Conservation (phyloP, 2,797 vertebrate species). For the Spatula clypeata region DNA sequence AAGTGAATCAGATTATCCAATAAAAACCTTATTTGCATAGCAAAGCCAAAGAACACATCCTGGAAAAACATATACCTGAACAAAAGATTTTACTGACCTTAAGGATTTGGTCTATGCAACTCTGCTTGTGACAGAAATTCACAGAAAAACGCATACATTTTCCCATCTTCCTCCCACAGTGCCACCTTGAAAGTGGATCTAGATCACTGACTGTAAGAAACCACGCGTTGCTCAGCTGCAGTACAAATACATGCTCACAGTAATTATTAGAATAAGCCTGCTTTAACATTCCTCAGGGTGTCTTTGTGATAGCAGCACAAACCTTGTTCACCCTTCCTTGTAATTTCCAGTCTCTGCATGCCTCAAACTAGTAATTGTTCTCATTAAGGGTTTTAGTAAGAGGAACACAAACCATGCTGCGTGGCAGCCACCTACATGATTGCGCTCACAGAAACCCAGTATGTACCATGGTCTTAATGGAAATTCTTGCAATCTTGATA, state of each 20-base stretch:
- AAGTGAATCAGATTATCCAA: background rate
- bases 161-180: background rate
- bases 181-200: background rate
- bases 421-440: constrained; percentile 20
- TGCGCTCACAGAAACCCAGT: background rate
- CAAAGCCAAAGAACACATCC: background rate
- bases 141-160: background rate
- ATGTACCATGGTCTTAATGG: background rate
- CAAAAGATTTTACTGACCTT: background rate
- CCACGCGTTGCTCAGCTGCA: background rate
- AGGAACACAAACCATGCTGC: constrained; percentile 5
- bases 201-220: background rate
- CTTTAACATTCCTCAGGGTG: constrained; percentile 1
- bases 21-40: background rate
- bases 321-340: background rate
- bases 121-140: background rate
- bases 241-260: background rate
- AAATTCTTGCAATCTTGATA: background rate
- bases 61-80: background rate
- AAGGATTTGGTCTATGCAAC: background rate
- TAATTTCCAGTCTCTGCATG: constrained; percentile 55
- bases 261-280: constrained; percentile 18
- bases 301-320: constrained; percentile 33
- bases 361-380: constrained; percentile 34
- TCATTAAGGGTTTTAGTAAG: constrained; percentile 52